A percentile compares a stretch with the other conserved stretches of the same genome.
Evolutionary conservation across 2,888 invertebrate genomes (phyloP).

Genomic region (Resseliella maxima): DNA sequence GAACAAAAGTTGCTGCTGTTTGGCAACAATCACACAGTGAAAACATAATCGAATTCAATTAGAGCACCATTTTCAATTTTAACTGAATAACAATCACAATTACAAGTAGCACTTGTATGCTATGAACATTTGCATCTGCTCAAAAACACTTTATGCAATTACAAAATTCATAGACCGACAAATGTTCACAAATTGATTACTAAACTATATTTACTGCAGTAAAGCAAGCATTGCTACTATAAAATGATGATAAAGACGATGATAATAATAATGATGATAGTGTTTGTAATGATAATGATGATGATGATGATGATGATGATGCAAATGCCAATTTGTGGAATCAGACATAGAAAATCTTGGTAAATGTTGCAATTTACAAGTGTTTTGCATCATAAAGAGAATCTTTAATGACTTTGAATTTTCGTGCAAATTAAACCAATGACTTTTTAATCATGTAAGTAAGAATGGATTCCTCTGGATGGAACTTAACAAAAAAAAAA

Average conservation of each 20-base stretch:
- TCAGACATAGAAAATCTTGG: background rate
- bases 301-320: background rate
- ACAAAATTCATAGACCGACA: background rate
- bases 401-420: background rate
- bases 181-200: conserved; percentile 19
- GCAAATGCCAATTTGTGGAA: background rate
- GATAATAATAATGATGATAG: too few relatives aligned
- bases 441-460: conserved; percentile 16
- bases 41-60: conserved; percentile 30
- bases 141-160: conserved; percentile 11
- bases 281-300: too few relatives aligned
- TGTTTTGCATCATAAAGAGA: conserved; percentile 2
- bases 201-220: background rate
- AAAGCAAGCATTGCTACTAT: too few relatives aligned
- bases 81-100: background rate
- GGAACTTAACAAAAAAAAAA: background rate
- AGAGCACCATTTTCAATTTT: background rate
- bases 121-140: background rate
- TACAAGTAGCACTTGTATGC: background rate
- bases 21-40: background rate
- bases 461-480: background rate
- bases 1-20: too few relatives aligned
- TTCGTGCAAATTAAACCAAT: background rate
- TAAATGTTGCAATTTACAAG: background rate
- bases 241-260: too few relatives aligned